Conservation (phyloP, 92 coral and sea anemone genomes). For the Porites divaricata region DNA sequence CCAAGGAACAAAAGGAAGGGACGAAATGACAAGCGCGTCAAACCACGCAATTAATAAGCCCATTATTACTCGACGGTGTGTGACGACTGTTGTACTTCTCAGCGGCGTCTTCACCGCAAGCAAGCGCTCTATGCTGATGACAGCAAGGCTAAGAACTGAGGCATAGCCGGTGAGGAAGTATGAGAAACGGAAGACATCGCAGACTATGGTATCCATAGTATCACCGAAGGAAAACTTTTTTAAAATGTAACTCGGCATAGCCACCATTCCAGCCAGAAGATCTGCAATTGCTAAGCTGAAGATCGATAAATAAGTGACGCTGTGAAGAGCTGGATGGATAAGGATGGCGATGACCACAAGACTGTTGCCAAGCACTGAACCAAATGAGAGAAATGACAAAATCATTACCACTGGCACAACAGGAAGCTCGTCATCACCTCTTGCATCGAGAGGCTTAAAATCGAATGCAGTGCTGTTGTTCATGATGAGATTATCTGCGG, state of each 20-base stretch:
- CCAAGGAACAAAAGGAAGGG: slow-evolving; percentile 88
- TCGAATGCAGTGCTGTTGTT: slow-evolving; percentile 12
- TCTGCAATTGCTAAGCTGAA: slow-evolving; percentile 93
- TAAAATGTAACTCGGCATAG: slow-evolving; percentile 94
- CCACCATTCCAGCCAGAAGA: slow-evolving; percentile 86
- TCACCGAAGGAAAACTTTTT: slow-evolving; percentile 75
- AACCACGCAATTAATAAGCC: slow-evolving; percentile 76
- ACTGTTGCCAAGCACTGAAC: slow-evolving; percentile 84
- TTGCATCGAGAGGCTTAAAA: not conserved
- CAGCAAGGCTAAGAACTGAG: slow-evolving; percentile 81
- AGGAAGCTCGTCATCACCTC: slow-evolving; percentile 49
- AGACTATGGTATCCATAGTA: slow-evolving; percentile 55
- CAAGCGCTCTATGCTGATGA: slow-evolving; percentile 92
- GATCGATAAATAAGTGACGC: slow-evolving; percentile 82
- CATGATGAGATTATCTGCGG: slow-evolving; percentile 21
- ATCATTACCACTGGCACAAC: slow-evolving; percentile 58
- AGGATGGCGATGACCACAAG: slow-evolving; percentile 82
- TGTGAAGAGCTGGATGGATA: slow-evolving; percentile 84
- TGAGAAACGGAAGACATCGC: slow-evolving; percentile 91
- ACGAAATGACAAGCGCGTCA: slow-evolving; percentile 77
- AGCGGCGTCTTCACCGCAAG: slow-evolving; percentile 81
- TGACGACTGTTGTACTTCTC: slow-evolving; percentile 55
- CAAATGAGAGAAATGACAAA: slow-evolving; percentile 58
- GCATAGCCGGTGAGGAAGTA: slow-evolving; percentile 94
- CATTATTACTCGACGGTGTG: slow-evolving; percentile 60